Conservation (phyloP, 2,113 vertebrate species). For the Rhagologus leucostigma region DNA sequence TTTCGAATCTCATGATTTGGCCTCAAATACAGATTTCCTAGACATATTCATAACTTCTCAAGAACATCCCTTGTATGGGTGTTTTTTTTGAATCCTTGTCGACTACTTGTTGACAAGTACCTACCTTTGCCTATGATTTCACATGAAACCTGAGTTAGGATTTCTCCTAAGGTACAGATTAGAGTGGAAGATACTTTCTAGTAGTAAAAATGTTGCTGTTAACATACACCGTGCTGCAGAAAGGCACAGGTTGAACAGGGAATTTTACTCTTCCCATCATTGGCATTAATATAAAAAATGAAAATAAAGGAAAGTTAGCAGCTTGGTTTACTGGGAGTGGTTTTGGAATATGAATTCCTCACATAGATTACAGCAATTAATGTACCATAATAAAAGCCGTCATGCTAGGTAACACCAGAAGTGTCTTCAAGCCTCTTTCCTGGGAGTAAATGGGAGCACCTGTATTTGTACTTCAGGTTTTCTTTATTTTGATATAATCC, state of each 20-base stretch:
- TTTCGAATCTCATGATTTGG: not conserved
- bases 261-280: not conserved
- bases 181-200: not conserved
- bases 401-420: not conserved
- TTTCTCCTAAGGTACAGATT: not conserved
- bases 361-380: not conserved
- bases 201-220: not conserved
- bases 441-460: not conserved
- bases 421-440: not conserved
- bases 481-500: not conserved
- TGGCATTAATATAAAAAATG: not conserved
- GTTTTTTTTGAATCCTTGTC: not conserved
- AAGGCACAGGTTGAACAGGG: not conserved
- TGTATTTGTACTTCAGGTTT: not conserved
- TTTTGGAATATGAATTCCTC: not conserved
- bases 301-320: not conserved
- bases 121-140: not conserved
- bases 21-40: not conserved
- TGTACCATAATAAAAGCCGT: accelerated
- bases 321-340: not conserved
- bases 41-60: not conserved
- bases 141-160: not conserved
- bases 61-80: not conserved
- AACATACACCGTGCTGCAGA: not conserved
- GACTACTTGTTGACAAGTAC: not conserved